Evolutionary conservation across 2,888 invertebrate genomes (phyloP), one percentile per base, ranked within the genome.

Genomic region (Trissolcus brochymenae): DNA sequence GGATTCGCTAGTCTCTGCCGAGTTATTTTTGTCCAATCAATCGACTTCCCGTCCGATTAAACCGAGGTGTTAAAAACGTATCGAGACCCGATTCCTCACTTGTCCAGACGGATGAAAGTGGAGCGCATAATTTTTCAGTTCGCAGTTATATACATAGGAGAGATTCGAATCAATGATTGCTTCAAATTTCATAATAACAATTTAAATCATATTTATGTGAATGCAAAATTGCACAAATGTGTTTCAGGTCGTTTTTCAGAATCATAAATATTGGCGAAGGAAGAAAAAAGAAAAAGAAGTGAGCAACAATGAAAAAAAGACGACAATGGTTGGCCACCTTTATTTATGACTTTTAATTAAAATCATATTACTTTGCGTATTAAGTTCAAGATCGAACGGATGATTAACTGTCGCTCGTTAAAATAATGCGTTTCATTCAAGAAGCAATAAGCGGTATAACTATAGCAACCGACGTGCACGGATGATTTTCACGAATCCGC

Each of bases 401-500:
- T 70, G 70, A 70, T 61, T 62, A 35, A 70, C 49, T 11, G n/a
- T 51, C 29, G 16, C 9, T n/a, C 40, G 13, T 61, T 55, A 43
- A 43, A 71, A 57, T 61, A 29, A 62, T 50, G 41, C 25, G 46
- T 16, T 16, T 16, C 46, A 16, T 16, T 11, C 55, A 19, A 13
- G n/a, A 9, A 43, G 35, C 41, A 17, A n/a, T 43, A 25, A 71
- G 62, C 64, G 64, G 53, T 53, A 14, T 11, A 16, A 16, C n/a
- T 46, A 46, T 59, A 65, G 59, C 64, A 51, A 16, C 14, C 40
- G 41, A 41, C 35, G 49, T 54, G 65, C 54, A 59, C 72, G 65
- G 35, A 54, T 57, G n/a, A 65, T 72, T 72, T 68, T 65, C 59
- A 21, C 64, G 54, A 66, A 59, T 60, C 54, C 35, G 7, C 35